Evolutionary conservation across 1,140 invertebrate genomes (phyloP).

Genomic region (Bombus ignitus): DNA sequence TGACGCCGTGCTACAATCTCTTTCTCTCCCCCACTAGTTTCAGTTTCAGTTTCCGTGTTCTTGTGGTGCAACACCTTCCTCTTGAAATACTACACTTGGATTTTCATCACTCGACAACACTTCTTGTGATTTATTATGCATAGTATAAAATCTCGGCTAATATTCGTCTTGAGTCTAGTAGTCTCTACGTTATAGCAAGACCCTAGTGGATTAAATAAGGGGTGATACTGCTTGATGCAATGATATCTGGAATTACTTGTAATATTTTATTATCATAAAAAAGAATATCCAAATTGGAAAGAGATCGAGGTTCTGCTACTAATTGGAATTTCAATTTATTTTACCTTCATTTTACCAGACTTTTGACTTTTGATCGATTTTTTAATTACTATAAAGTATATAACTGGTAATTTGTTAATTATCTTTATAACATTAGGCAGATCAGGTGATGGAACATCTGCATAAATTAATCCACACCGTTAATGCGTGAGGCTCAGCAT

Average conservation of each 20-base stretch:
- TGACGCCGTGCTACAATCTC: slow-evolving; percentile 19
- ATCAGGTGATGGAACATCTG: background rate
- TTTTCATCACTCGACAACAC: background rate
- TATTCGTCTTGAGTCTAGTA: background rate
- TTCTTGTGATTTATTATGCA: background rate
- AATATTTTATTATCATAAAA: background rate
- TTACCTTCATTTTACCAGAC: background rate
- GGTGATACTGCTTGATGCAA: background rate
- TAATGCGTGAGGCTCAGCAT: background rate
- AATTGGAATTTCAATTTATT: background rate
- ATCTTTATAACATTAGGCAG: background rate
- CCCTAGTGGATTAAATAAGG: background rate
- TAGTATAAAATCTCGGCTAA: background rate
- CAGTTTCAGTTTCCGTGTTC: slow-evolving; percentile 6
- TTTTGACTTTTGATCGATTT: background rate
- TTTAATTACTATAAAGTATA: background rate
- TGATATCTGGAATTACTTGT: background rate
- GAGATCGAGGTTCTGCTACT: background rate
- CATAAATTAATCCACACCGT: background rate
- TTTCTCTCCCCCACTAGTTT: background rate
- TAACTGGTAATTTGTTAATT: background rate
- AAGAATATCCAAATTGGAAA: background rate
- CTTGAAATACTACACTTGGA: background rate
- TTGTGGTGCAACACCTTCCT: background rate
- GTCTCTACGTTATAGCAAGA: background rate